phyloP scores from a whole-genome alignment of 2,113 vertebrate species.

The Carettochelys insculpta region DNA sequence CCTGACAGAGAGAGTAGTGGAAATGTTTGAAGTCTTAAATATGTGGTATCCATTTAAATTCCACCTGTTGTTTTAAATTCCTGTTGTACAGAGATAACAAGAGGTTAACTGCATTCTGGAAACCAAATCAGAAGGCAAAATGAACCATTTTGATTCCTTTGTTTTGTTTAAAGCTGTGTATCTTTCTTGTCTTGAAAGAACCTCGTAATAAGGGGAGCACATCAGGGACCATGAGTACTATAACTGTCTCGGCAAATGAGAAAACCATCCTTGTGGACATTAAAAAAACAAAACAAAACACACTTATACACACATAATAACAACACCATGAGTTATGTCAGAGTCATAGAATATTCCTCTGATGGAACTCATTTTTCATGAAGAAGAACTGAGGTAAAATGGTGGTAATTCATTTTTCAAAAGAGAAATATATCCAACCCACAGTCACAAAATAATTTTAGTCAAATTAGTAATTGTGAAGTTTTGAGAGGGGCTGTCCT shows the following conservation, averaged over 20 bases:
- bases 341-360: neutral
- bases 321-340: neutral
- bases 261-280: neutral
- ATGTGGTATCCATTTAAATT: neutral
- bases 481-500: too few relatives aligned
- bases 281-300: neutral
- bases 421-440: neutral
- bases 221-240: neutral
- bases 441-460: neutral
- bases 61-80: neutral
- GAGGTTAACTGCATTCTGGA: constrained; percentile 13
- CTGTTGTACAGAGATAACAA: constrained; percentile 11
- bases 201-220: neutral
- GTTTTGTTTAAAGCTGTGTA: constrained; percentile 1
- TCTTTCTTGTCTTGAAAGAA: constrained; percentile 6
- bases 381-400: neutral
- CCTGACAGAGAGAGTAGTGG: neutral
- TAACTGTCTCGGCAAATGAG: neutral
- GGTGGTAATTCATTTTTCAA: neutral
- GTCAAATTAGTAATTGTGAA: neutral
- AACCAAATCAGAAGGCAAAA: neutral
- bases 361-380: neutral
- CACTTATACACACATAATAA: too few relatives aligned
- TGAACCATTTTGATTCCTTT: constrained; percentile 16
- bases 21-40: neutral